Base-by-base conservation (phyloP, 2,888 invertebrate species). In the Ectemnius continuus region DNA sequence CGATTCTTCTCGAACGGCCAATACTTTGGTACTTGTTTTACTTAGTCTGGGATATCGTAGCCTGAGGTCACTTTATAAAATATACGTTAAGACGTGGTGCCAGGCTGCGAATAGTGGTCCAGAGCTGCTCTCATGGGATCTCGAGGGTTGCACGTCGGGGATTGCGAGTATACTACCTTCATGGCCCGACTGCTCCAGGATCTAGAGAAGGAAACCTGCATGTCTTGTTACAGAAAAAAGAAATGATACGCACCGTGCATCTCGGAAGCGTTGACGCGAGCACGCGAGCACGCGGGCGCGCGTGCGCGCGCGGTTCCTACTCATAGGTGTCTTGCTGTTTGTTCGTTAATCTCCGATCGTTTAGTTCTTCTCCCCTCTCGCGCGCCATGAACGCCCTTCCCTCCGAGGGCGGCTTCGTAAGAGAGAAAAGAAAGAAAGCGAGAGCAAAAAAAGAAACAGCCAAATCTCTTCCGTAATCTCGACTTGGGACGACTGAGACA, bases 201-300 rank as follows among this genome's bases (percentile, higher is more conserved):
- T 70, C 63, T 73, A 75, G 64, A 74, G 71, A 61, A 76, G 67
- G 16, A 52, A 74, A 67, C 69, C 79, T 82, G 84, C 84, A 85
- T 85, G 84, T 72, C 36, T 36, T 36, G 36, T 36, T 36, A 36
- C 36, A 36, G 36, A 36, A 36, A 36, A 36, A 11, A 36, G 2
- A 36, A 36, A 73, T 78, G 75, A 75, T 76, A 77, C 81, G 80
- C 81, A 76, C 78, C 80, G 85, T 84, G 84, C 79, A 75, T 80
- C 85, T 85, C 83, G 85, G 82, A 85, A 85, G 82, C 83, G 84
- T 82, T 80, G 78, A 78, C 83, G 81, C 81, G 36, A 36, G 36
- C 36, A 36, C 83, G 81, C 81, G 36, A 36, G 36, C 36, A 36
- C 36, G 36, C 36, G 8, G 36, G 36, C 5, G 36, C 36, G 36